Percentiles rank a stretch among this genome's conserved stretches.
phyloP scores from a whole-genome alignment of 1,140 invertebrate species.

The Meloidogyne floridensis region DNA sequence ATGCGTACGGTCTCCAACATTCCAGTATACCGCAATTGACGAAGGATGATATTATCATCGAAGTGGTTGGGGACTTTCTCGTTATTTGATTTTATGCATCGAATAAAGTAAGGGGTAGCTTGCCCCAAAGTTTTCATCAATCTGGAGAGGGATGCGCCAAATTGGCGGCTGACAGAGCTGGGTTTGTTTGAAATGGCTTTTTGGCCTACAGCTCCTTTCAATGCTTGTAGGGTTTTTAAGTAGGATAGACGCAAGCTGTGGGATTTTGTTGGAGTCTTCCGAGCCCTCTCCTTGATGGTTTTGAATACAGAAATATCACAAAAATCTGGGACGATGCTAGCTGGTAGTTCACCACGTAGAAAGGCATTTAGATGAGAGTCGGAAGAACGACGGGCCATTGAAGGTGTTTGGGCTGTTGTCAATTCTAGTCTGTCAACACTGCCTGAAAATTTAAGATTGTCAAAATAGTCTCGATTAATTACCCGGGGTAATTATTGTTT shows the following conservation, averaged over 20 bases:
- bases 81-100: constrained; percentile 92
- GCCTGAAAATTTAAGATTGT: constrained; percentile 40
- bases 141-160: constrained; percentile 84
- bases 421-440: constrained; percentile 50
- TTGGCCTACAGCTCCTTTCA: constrained; percentile 60
- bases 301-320: constrained; percentile 65
- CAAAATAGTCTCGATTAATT: too few relatives aligned
- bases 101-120: constrained; percentile 92
- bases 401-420: constrained; percentile 31
- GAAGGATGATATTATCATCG: constrained; percentile 88
- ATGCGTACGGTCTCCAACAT: constrained; percentile 95
- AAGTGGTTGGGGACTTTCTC: constrained; percentile 88
- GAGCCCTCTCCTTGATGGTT: constrained; percentile 60
- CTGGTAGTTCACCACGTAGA: constrained; percentile 56
- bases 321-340: constrained; percentile 58
- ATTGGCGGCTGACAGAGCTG: constrained; percentile 87
- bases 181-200: constrained; percentile 73
- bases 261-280: constrained; percentile 47
- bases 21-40: constrained; percentile 84
- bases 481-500: too few relatives aligned
- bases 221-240: constrained; percentile 72
- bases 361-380: constrained; percentile 62
- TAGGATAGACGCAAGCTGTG: constrained; percentile 47
- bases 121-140: constrained; percentile 90
- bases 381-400: constrained; percentile 50